Conservation (phyloP, 2,113 vertebrate genomes). For the Microcebus griseorufus region DNA sequence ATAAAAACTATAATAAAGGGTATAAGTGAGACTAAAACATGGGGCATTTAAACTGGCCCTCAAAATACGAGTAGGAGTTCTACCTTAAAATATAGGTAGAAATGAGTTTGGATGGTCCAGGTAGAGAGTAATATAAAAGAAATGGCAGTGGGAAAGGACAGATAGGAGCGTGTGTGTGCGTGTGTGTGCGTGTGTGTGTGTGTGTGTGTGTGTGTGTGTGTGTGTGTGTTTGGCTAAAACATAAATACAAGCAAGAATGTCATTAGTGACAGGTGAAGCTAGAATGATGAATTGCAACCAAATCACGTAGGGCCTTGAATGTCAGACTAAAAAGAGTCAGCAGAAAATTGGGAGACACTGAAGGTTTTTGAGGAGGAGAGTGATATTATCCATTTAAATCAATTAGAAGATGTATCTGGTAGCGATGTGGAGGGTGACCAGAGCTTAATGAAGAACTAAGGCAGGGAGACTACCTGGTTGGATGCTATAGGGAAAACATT, state of each 20-base stretch:
- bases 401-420: slow-evolving; percentile 19
- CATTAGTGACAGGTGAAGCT: neutral
- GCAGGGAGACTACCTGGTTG: neutral
- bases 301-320: slow-evolving; percentile 1
- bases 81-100: neutral
- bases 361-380: neutral
- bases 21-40: neutral
- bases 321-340: neutral
- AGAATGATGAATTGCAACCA: neutral
- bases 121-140: slow-evolving; percentile 8
- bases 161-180: neutral
- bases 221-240: neutral
- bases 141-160: neutral
- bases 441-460: slow-evolving; percentile 13
- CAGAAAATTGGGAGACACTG: neutral
- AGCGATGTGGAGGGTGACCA: neutral
- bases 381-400: neutral
- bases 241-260: neutral
- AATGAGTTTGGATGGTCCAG: neutral
- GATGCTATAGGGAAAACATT: neutral
- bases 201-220: neutral
- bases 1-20: slow-evolving; percentile 2
- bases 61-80: neutral
- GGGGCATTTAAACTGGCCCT: neutral
- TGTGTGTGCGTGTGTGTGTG: no score